A percentile compares a stretch with the other conserved stretches of the same genome.
These are phyloP conservation scores for Tipula lateralis DNA, from an alignment of 2,888 invertebrate species.

Conservation along the genomic window DNA sequence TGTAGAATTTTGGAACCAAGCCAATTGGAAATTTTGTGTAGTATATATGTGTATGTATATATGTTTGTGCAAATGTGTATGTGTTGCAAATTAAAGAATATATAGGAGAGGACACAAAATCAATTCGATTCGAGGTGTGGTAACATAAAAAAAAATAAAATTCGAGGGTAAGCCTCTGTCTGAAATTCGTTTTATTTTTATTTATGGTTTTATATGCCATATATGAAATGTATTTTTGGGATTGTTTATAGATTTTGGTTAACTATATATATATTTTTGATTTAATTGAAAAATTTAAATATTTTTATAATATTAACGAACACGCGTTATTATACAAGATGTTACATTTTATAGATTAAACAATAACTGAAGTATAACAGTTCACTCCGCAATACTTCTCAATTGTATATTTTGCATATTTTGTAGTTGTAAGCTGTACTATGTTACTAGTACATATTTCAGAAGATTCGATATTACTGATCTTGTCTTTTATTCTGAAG, in stretches of 20 bases:
- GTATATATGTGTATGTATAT: neutral
- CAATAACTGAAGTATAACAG: too few species aligned
- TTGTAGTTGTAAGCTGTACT: too few species aligned
- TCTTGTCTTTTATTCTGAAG: too few species aligned
- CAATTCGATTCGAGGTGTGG: neutral
- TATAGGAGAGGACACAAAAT: neutral
- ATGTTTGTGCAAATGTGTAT: too few species aligned
- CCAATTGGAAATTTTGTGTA: neutral
- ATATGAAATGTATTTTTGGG: neutral
- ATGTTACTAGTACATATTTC: too few species aligned
- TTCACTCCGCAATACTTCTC: too few species aligned
- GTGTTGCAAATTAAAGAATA: neutral
- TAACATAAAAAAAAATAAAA: neutral
- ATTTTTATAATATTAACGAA: too few species aligned
- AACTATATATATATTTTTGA: neutral
- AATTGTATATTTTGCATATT: too few species aligned
- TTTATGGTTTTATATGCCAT: neutral
- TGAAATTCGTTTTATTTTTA: neutral
- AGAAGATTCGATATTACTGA: too few species aligned
- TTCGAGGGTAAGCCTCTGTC: neutral
- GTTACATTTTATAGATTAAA: too few species aligned
- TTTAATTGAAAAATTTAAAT: neutral
- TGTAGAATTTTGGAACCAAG: neutral
- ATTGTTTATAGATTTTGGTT: neutral
- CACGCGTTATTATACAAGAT: too few species aligned